Evolutionary conservation across 2,797 vertebrate genomes (phyloP), one percentile per base, ranked within the genome.

Genomic region (Nannoperca obscura): DNA sequence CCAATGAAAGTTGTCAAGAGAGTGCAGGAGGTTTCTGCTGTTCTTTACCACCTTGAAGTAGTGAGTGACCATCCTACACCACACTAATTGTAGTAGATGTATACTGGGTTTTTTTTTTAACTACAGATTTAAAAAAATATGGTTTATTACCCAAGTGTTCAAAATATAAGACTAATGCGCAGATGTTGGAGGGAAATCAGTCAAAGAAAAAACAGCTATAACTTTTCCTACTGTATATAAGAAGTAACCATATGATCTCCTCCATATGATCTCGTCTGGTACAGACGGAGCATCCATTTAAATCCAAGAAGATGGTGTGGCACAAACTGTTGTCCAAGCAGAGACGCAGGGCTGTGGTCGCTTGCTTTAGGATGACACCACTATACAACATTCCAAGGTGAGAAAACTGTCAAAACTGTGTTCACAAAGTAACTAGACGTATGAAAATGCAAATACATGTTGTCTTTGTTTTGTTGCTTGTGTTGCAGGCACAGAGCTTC

Each of bases 291-390:
- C 97, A 98, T 57, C 97, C 97, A 0, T 97, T 96, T 87, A 99
- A 98, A 92, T 98, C 97, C 61, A 99, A 98, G 92, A 98, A 97
- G 89, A 97, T 97, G 36, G 97, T 97, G 22, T 97, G 97, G 97
- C 96, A 97, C 90, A 98, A 98, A 80, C 93, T 97, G 55, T 84
- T 98, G 68, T 99, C 97, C 53, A 99, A 99, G 90, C 97, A 99
- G 92, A 95, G 97, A 15, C 96, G 97, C 34, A 93, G 97, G 22
- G 97, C 97, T 0, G 97, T 99, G 22, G 97, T 99, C 2, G 97
- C 97, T 44, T 99, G 97, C 87, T 99, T 99, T 86, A 96, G 97
- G 83, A 99, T 99, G 97, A 98, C 97, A 0, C 97, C 97, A 0
- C 92, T 99, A 7, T 98, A 99, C 91, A 99, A 99, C 91, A 91